Percentiles rank a stretch among this genome's conserved stretches.
Conservation (phyloP, 2,797 vertebrate genomes). For the Onychomys arenicola region DNA sequence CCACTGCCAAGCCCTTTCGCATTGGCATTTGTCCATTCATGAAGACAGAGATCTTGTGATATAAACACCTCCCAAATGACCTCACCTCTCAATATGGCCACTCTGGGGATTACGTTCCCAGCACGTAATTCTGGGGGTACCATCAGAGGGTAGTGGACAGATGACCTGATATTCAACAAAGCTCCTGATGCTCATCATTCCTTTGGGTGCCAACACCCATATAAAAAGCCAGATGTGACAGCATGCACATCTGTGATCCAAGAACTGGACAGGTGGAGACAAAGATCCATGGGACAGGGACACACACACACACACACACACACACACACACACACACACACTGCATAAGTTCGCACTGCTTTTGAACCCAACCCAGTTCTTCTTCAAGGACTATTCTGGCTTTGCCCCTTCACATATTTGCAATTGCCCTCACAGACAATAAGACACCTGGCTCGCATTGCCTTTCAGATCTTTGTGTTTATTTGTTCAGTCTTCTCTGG, state of each 20-base stretch:
- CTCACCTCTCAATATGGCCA: background rate
- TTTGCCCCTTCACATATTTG: background rate
- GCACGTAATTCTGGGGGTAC: too few relatives aligned
- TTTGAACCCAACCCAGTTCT: conserved; percentile 8
- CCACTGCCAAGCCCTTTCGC: background rate
- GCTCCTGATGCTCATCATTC: background rate
- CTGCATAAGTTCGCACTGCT: background rate
- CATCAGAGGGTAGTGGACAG: background rate
- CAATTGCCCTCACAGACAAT: background rate
- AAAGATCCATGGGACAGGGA: background rate
- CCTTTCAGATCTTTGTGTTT: conserved; percentile 28
- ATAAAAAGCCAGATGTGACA: background rate
- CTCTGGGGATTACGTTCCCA: too few relatives aligned
- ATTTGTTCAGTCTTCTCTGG: conserved; percentile 30
- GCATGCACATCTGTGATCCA: background rate
- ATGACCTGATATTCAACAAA: background rate
- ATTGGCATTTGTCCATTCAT: background rate
- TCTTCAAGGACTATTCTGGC: background rate
- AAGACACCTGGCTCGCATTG: conserved; percentile 35
- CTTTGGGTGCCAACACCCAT: background rate
- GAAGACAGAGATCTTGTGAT: too few relatives aligned
- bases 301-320: background rate
- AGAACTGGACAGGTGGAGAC: background rate
- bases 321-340: background rate
- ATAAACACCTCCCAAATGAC: background rate